phyloP scores from a whole-genome alignment of 2,888 invertebrate genomes.

The Zaprionus obscuricornis region DNA sequence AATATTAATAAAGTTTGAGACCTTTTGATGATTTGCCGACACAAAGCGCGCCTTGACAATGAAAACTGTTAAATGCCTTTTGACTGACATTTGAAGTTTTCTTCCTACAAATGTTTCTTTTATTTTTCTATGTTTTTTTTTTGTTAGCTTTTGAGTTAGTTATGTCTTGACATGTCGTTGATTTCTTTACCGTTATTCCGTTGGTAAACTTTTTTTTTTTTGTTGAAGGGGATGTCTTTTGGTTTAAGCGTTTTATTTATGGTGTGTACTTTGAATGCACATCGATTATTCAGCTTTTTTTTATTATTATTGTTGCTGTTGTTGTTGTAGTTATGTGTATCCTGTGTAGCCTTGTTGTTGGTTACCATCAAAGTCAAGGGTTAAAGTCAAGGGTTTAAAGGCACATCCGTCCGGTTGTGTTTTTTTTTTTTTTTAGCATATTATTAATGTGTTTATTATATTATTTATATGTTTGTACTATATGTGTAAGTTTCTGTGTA shows the following conservation, averaged over 20 bases:
- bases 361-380: slow-evolving; percentile 53
- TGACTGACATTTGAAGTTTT: slow-evolving; percentile 46
- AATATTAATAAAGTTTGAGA: slow-evolving; percentile 69
- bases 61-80: slow-evolving; percentile 71
- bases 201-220: slow-evolving; percentile 8
- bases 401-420: slow-evolving; percentile 23
- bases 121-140: slow-evolving; percentile 1
- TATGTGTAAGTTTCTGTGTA: too few species aligned
- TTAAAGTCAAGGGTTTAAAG: slow-evolving; percentile 75
- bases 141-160: slow-evolving; percentile 56
- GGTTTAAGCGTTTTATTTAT: slow-evolving; percentile 55
- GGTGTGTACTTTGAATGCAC: slow-evolving; percentile 64
- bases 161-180: slow-evolving; percentile 61
- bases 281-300: slow-evolving; percentile 39
- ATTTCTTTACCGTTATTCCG: slow-evolving; percentile 24
- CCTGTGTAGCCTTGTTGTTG: slow-evolving; percentile 28
- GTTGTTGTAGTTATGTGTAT: slow-evolving; percentile 19
- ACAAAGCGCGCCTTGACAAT: slow-evolving; percentile 71
- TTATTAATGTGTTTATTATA: slow-evolving; percentile 44
- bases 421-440: slow-evolving; percentile 43
- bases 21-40: slow-evolving; percentile 70
- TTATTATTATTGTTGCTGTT: too few species aligned
- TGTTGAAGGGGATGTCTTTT: slow-evolving; percentile 2
- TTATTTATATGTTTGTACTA: slow-evolving; percentile 18
- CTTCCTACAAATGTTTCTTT: too few species aligned